A percentile compares a stretch with the other conserved stretches of the same genome.
Conservation (phyloP, 2,113 vertebrate species). For the Sisor rabdophorus region DNA sequence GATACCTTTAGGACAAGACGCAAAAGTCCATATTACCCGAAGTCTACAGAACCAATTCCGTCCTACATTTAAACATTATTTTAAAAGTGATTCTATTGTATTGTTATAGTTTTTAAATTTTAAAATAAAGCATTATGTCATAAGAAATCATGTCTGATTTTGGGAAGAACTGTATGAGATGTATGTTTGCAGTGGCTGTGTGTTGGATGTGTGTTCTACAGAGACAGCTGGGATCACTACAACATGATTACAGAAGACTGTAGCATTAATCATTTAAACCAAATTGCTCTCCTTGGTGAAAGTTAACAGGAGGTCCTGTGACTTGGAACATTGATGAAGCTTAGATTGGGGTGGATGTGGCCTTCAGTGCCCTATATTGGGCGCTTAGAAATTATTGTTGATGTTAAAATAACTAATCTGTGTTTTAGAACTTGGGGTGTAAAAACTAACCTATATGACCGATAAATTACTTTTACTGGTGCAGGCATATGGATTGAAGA, state of each 20-base stretch:
- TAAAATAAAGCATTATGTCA: not conserved
- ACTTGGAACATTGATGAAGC: conserved; percentile 31
- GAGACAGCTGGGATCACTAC: conserved; percentile 35
- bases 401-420: not conserved
- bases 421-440: not conserved
- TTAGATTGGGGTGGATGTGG: not conserved
- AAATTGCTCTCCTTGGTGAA: conserved; percentile 42
- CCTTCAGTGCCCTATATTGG: conserved; percentile 15
- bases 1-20: conserved; percentile 18
- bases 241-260: conserved; percentile 51
- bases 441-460: not conserved
- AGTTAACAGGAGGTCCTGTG: conserved; percentile 35
- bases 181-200: conserved; percentile 12
- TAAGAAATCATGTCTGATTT: not conserved
- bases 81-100: not conserved
- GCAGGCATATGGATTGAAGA: not conserved
- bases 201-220: not conserved
- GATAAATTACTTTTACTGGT: not conserved
- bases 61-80: not conserved
- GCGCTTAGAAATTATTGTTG: conserved; percentile 9
- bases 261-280: conserved; percentile 51
- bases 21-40: not conserved
- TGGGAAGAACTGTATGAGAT: not conserved
- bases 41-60: not conserved
- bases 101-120: not conserved